These are phyloP conservation scores for Apodemus agrarius DNA, from an alignment of 2,797 vertebrate genomes.

Conservation along the genomic window DNA sequence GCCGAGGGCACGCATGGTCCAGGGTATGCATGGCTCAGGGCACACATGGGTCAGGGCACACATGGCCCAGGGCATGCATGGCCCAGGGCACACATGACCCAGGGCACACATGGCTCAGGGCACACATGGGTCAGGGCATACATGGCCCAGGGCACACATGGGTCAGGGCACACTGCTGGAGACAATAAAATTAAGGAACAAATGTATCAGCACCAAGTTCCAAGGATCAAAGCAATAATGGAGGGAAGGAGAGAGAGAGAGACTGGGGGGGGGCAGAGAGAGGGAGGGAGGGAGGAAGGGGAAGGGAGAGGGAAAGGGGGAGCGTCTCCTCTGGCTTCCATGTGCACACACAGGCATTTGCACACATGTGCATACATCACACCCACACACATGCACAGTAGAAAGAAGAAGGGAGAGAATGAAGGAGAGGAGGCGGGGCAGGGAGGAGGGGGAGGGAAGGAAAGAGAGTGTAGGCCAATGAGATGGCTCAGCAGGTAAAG, in stretches of 20 bases:
- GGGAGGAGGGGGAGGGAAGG: no score
- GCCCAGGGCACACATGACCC: no score
- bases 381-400: not conserved
- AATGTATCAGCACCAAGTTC: not conserved
- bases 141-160: no score
- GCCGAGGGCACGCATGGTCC: no score
- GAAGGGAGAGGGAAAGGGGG: not conserved
- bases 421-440: not conserved
- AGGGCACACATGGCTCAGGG: no score
- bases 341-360: not conserved
- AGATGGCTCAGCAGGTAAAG: not conserved
- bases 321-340: not conserved
- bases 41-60: no score
- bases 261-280: no score
- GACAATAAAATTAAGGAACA: not conserved
- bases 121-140: no score
- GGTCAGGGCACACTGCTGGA: not conserved
- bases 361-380: not conserved
- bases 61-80: no score
- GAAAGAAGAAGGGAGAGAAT: not conserved
- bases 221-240: not conserved
- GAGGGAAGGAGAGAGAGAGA: no score
- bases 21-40: no score
- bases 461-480: not conserved
- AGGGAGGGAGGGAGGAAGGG: not conserved